phyloP scores from a whole-genome alignment of 2,113 vertebrate genomes.

The Saiga tatarica region DNA sequence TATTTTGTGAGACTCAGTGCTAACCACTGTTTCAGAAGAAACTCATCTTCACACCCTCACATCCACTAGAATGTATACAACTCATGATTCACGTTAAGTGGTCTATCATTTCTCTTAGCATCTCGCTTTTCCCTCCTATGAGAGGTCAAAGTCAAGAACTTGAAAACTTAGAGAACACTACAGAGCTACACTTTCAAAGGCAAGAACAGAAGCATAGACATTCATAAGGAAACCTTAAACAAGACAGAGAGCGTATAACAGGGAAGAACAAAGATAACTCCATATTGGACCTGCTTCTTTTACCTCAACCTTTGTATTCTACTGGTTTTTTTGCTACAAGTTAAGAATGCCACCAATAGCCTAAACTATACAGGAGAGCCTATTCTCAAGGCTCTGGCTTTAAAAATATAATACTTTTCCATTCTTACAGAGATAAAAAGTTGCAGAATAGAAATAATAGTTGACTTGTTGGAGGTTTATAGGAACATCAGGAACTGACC shows the following conservation, averaged over 20 bases:
- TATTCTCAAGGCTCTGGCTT: not conserved
- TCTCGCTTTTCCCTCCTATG: not conserved
- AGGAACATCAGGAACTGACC: not conserved
- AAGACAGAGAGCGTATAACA: not conserved
- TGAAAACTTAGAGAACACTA: not conserved
- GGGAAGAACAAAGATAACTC: not conserved
- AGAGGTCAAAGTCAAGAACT: not conserved
- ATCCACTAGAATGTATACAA: not conserved
- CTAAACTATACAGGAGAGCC: not conserved
- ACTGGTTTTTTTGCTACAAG: not conserved
- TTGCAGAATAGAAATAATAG: not conserved
- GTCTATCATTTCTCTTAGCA: not conserved
- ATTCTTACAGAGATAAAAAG: not conserved
- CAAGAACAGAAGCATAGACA: not conserved
- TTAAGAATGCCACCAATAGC: not conserved
- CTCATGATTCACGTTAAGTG: not conserved
- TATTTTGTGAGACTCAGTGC: not conserved
- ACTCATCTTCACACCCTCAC: not conserved
- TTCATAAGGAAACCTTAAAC: not conserved
- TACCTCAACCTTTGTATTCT: not conserved
- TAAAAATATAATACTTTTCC: not conserved
- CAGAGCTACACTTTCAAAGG: not conserved
- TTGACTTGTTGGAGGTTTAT: not conserved
- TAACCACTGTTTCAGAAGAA: not conserved
- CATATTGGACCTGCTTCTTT: not conserved